Evolutionary conservation across 2,113 vertebrate species (phyloP).

Genomic region (Thomomys bottae): DNA sequence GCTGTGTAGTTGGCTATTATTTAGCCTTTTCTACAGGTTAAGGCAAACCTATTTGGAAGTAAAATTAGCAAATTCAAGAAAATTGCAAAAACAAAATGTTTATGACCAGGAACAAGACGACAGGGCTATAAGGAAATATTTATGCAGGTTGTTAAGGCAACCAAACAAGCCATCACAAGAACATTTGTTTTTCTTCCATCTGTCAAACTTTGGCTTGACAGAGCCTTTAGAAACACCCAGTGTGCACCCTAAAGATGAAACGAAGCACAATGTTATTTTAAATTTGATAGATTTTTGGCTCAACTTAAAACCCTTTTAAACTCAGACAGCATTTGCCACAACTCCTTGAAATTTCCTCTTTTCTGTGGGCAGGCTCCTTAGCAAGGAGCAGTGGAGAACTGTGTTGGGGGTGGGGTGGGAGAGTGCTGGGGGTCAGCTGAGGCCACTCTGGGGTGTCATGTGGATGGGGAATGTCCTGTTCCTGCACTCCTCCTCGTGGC

Average conservation of each 20-base stretch:
- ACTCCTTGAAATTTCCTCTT: slow-evolving; percentile 65
- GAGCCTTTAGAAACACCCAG: slow-evolving; percentile 75
- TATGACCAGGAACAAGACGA: slow-evolving; percentile 44
- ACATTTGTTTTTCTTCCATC: slow-evolving; percentile 77
- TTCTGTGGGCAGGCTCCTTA: slow-evolving; percentile 38
- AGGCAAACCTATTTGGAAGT: slow-evolving; percentile 11
- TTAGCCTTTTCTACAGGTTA: background rate
- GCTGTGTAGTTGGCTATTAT: background rate
- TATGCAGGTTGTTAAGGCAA: slow-evolving; percentile 74
- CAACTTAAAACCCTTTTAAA: slow-evolving; percentile 80
- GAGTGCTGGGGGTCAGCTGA: background rate
- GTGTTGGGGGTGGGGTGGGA: background rate
- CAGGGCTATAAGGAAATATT: slow-evolving; percentile 61
- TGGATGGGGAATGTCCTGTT: background rate
- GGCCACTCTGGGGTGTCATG: background rate
- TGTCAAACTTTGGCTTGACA: slow-evolving; percentile 79
- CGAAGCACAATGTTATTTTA: slow-evolving; percentile 74
- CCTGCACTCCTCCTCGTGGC: background rate
- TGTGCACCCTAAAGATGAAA: slow-evolving; percentile 81
- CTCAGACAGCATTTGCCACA: slow-evolving; percentile 71
- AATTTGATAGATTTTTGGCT: slow-evolving; percentile 83
- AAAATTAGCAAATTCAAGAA: slow-evolving; percentile 48
- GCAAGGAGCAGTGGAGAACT: background rate
- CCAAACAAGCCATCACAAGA: slow-evolving; percentile 63
- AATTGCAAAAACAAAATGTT: slow-evolving; percentile 48